phyloP scores from a whole-genome alignment of 2,888 invertebrate species.

The Lepidocyrtoides sp. region DNA sequence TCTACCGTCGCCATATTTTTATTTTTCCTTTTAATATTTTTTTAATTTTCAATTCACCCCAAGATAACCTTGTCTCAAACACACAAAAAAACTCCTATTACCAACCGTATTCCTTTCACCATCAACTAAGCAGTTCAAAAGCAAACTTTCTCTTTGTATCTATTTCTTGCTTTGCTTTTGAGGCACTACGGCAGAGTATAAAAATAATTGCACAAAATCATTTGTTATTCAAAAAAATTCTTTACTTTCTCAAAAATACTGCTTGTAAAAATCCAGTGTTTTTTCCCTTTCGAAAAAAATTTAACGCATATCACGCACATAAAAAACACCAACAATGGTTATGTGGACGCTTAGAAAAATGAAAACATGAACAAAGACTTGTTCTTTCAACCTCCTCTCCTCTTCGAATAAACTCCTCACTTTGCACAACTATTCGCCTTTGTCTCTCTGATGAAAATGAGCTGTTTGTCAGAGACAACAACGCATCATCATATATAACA shows the following conservation, averaged over 20 bases:
- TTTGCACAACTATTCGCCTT: constrained; percentile 65
- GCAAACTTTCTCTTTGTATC: not conserved
- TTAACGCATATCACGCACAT: not conserved
- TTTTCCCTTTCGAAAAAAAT: not conserved
- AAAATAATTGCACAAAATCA: no score
- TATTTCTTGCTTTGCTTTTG: not conserved
- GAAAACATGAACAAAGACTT: constrained; percentile 39
- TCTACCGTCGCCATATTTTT: constrained; percentile 76
- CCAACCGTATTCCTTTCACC: not conserved
- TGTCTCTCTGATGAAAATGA: constrained; percentile 72
- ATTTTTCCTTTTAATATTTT: not conserved
- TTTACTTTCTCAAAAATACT: no score
- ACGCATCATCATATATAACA: constrained; percentile 44
- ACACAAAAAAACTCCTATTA: not conserved
- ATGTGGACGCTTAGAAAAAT: not conserved
- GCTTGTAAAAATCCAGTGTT: no score
- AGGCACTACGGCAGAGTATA: no score
- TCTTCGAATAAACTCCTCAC: not conserved
- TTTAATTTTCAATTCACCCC: not conserved
- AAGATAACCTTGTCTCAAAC: not conserved
- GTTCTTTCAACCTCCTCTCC: no score
- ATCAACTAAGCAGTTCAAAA: not conserved
- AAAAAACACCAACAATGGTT: not conserved
- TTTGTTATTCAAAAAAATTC: no score
- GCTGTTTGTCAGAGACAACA: constrained; percentile 54